These are phyloP conservation scores for Beroe forskalii DNA, from an alignment of 37 sponge, comb jelly and placozoan species.

Conservation along the genomic window DNA sequence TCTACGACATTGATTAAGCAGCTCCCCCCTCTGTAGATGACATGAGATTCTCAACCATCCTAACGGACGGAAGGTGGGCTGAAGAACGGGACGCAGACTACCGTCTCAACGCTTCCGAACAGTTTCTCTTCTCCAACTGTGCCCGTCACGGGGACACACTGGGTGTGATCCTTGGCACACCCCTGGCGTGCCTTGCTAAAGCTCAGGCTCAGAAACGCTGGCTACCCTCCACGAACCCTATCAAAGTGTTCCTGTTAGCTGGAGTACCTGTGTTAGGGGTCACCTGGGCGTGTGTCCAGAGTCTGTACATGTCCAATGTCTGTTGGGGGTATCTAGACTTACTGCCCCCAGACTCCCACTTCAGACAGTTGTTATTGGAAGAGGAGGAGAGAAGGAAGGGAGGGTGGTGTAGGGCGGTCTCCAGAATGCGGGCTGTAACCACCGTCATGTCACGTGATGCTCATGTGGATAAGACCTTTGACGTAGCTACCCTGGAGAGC, in stretches of 20 bases:
- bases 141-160: constrained; percentile 19
- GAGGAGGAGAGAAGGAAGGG: background rate
- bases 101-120: background rate
- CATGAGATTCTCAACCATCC: background rate
- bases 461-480: background rate
- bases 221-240: background rate
- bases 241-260: background rate
- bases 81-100: background rate
- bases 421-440: background rate
- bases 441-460: background rate
- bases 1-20: no score
- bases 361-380: background rate
- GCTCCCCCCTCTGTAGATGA: no score
- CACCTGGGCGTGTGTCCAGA: background rate
- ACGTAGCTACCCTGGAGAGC: background rate
- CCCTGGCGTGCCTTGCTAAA: background rate
- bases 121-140: constrained; percentile 27
- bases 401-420: background rate
- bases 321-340: background rate
- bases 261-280: background rate
- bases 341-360: constrained; percentile 3
- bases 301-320: background rate
- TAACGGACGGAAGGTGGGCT: background rate
- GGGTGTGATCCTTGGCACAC: constrained; percentile 16
- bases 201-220: background rate